Percentiles rank a stretch among this genome's conserved stretches.
phyloP scores from a whole-genome alignment of 2,797 vertebrate species.

The Mus minutoides region DNA sequence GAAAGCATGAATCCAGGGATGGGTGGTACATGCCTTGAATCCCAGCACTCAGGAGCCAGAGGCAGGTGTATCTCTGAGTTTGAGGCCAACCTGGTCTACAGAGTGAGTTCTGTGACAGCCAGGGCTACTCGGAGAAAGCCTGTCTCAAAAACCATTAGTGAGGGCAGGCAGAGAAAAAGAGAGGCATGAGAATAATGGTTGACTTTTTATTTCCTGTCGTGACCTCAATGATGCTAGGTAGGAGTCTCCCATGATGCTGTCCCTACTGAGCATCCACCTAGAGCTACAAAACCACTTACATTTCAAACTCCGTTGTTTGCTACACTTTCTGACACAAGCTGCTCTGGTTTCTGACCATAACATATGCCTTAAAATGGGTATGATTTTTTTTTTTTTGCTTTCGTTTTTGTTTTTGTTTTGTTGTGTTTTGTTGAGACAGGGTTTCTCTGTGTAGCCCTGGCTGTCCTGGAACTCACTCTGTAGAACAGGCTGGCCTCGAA shows the following conservation, averaged over 20 bases:
- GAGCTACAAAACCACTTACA: not conserved
- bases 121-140: not conserved
- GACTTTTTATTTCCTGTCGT: not conserved
- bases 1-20: not conserved
- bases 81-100: not conserved
- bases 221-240: not conserved
- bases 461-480: no score
- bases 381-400: not conserved
- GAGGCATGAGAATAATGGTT: not conserved
- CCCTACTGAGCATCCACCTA: not conserved
- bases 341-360: not conserved
- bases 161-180: no score
- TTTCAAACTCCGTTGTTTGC: not conserved
- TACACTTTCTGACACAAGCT: not conserved
- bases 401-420: no score
- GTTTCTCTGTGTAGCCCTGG: no score
- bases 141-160: not conserved
- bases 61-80: not conserved
- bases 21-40: not conserved
- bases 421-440: no score
- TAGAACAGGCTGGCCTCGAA: no score
- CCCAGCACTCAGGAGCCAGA: not conserved
- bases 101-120: not conserved
- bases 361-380: not conserved
- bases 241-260: not conserved